Base-by-base conservation (phyloP, 2,888 invertebrate genomes). In the Rugalucina vietnamica region DNA sequence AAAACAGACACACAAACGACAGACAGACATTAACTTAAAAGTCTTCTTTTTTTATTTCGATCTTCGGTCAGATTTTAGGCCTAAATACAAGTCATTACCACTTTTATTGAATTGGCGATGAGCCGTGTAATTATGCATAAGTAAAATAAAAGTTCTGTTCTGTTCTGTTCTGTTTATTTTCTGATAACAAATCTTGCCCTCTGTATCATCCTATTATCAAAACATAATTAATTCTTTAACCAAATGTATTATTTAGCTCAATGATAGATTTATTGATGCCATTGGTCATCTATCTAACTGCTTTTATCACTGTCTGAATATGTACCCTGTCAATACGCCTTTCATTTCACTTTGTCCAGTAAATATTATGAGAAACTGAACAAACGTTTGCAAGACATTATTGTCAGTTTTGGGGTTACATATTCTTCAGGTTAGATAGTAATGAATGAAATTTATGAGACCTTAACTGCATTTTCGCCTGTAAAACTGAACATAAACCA, bases 211-310 rank as follows among this genome's bases (percentile, higher is more conserved):
- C 60, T 27, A 60, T 60, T 60, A 60, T 60, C 29, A 27, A 27
- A 60, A 60, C 60, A 60, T 60, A 60, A 60, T 78, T 75, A 78
- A 82, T 70, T 73, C 36, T 70, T 69, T 73, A 60, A 73, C 49
- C 36, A 72, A 73, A 65, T 73, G 70, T 65, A 39, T 73, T 74
- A 36, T 49, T 77, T 72, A 73, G 10, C 27, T 10, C 37, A 10
- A 72, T 82, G 77, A 82, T 82, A 73, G 77, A 82, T 82, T 82
- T 82, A 82, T 77, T 24, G n/a, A n/a, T n/a, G 73, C 32, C 49
- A 65, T 10, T 43, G 43, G 57, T 43, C 54, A 57, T 73, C 74
- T 57, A 32, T 74, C 65, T 43, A 65, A 49, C 27, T 60, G 32
- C 24, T 36, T 75, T 77, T 77, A 74, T 82, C 65, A 76, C 36